Evolutionary conservation across 2,113 vertebrate species (phyloP).

Genomic region (Heliornis fulica): DNA sequence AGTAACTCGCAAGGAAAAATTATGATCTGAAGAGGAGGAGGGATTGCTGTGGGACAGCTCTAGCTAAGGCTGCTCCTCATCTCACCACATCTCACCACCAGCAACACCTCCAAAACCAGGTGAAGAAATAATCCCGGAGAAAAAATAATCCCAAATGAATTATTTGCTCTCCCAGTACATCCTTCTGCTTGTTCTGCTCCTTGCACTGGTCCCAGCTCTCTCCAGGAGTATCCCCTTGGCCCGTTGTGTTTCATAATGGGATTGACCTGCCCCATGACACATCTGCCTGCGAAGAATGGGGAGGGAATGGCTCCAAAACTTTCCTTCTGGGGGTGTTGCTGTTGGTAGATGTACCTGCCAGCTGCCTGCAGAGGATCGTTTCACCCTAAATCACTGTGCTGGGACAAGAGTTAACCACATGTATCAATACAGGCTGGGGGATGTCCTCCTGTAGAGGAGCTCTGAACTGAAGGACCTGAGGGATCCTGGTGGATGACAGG

Average conservation of each 20-base stretch:
- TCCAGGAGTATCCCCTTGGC: neutral
- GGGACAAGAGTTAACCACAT: too few relatives aligned
- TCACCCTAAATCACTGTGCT: too few relatives aligned
- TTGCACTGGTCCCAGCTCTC: fast-evolving
- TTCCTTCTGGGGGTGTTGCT: neutral
- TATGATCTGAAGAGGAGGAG: neutral
- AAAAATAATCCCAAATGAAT: neutral
- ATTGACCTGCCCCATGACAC: neutral
- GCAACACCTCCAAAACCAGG: neutral
- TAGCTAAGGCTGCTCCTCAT: fast-evolving
- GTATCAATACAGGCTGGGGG: too few relatives aligned
- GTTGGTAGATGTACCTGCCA: neutral
- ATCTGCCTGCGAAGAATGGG: fast-evolving
- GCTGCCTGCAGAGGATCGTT: neutral
- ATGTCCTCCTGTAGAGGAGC: too few relatives aligned
- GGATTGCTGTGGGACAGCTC: neutral
- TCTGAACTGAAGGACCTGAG: too few relatives aligned
- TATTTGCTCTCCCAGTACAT: neutral
- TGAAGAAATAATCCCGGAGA: too few relatives aligned
- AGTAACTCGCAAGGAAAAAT: neutral
- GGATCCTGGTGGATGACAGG: too few relatives aligned
- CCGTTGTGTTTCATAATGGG: fast-evolving
- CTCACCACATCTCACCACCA: fast-evolving
- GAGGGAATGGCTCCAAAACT: neutral
- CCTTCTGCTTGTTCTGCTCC: neutral